phyloP scores from a whole-genome alignment of 2,888 invertebrate genomes.

The Monochamus alternatus region DNA sequence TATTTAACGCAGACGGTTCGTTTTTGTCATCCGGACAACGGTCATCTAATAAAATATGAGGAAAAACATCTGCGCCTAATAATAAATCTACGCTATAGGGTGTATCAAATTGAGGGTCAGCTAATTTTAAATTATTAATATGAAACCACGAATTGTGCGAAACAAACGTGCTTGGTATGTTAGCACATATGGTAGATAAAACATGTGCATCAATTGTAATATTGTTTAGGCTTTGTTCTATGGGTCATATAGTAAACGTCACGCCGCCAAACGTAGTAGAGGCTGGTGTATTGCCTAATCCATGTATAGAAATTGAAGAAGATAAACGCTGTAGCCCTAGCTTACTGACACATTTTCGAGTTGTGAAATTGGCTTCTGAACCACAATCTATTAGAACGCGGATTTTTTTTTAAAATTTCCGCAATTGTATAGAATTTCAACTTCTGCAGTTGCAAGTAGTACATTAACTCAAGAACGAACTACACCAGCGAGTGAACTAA shows the following conservation, averaged over 20 bases:
- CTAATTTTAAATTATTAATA: too few relatives aligned
- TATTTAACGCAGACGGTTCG: too few relatives aligned
- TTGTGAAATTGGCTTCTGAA: too few relatives aligned
- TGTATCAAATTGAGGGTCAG: too few relatives aligned
- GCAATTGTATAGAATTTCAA: constrained; percentile 10
- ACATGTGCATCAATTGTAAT: not conserved
- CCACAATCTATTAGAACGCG: not conserved
- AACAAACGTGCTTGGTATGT: too few relatives aligned
- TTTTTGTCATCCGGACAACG: not conserved
- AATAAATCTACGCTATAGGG: too few relatives aligned
- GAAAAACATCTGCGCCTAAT: not conserved
- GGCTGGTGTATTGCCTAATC: not conserved
- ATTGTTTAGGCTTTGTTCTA: not conserved
- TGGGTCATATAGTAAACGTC: not conserved
- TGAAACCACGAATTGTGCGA: too few relatives aligned
- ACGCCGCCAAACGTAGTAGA: constrained; percentile 2
- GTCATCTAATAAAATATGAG: constrained; percentile 8
- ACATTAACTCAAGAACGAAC: not conserved
- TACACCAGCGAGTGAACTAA: not conserved
- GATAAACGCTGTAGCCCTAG: not conserved
- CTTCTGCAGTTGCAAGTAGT: not conserved
- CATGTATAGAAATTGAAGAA: too few relatives aligned
- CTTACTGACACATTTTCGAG: constrained; percentile 3
- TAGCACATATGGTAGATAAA: too few relatives aligned
- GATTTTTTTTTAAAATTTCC: constrained; percentile 7